phyloP scores from a whole-genome alignment of 92 coral and sea anemone species.

The Anthopleura xanthogrammica region DNA sequence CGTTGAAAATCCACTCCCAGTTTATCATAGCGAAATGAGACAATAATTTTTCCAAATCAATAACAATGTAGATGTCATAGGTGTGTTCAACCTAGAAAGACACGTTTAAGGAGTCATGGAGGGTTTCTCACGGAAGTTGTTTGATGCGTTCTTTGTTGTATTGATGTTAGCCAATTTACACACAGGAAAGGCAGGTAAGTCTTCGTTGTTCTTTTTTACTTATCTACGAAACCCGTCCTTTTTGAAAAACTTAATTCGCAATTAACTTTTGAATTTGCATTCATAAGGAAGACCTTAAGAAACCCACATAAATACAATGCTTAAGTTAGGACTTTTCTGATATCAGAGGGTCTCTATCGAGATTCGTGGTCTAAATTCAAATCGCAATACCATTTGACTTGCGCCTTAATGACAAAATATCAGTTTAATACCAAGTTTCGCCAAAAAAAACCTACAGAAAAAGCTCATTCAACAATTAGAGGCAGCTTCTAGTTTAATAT shows the following conservation, averaged over 20 bases:
- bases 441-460: too few species aligned
- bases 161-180: constrained; percentile 20
- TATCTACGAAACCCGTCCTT: not conserved
- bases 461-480: too few species aligned
- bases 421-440: too few species aligned
- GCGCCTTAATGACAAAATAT: too few species aligned
- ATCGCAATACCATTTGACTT: too few species aligned
- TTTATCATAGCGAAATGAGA: not conserved
- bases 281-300: not conserved
- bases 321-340: too few species aligned
- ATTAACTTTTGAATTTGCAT: not conserved
- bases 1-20: constrained; percentile 2
- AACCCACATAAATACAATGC: not conserved
- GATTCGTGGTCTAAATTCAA: too few species aligned
- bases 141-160: not conserved
- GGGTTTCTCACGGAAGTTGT: not conserved
- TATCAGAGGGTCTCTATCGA: too few species aligned
- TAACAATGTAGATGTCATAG: not conserved
- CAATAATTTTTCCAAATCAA: not conserved
- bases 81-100: not conserved
- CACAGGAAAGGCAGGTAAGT: constrained; percentile 29
- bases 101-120: not conserved
- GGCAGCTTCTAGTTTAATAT: too few species aligned
- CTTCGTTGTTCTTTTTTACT: constrained; percentile 14
- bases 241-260: not conserved